Evolutionary conservation across 2,797 vertebrate genomes (phyloP).

Genomic region (Peromyscus eremicus): DNA sequence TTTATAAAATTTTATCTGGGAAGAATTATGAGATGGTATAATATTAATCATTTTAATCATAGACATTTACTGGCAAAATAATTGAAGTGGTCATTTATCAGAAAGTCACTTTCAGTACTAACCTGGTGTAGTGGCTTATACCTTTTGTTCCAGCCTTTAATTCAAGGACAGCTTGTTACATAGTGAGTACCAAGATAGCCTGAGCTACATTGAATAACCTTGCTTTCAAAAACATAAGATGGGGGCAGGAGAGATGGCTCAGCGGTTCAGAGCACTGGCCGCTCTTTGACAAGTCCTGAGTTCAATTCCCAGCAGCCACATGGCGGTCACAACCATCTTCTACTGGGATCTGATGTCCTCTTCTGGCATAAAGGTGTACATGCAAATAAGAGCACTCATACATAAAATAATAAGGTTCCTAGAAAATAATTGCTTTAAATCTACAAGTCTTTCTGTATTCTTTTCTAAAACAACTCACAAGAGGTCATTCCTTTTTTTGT

Average conservation of each 20-base stretch:
- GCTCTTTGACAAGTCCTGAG: too few species aligned
- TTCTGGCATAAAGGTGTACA: too few species aligned
- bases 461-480: neutral
- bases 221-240: neutral
- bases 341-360: too few species aligned
- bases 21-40: conserved; percentile 45
- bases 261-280: too few species aligned
- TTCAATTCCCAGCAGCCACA: too few species aligned
- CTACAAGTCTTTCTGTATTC: neutral
- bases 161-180: neutral
- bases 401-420: neutral
- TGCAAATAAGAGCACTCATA: too few species aligned
- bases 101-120: conserved; percentile 59
- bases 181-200: neutral
- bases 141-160: neutral
- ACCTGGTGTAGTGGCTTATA: neutral
- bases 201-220: neutral
- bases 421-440: conserved; percentile 69
- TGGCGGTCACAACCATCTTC: too few species aligned
- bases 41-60: conserved; percentile 51
- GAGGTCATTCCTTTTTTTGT: neutral
- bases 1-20: conserved; percentile 12
- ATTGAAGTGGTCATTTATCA: conserved; percentile 55
- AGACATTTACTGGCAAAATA: conserved; percentile 49
- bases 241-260: too few species aligned